Conservation (phyloP, 92 coral and sea anemone genomes). For the Heteractis magnifica region DNA sequence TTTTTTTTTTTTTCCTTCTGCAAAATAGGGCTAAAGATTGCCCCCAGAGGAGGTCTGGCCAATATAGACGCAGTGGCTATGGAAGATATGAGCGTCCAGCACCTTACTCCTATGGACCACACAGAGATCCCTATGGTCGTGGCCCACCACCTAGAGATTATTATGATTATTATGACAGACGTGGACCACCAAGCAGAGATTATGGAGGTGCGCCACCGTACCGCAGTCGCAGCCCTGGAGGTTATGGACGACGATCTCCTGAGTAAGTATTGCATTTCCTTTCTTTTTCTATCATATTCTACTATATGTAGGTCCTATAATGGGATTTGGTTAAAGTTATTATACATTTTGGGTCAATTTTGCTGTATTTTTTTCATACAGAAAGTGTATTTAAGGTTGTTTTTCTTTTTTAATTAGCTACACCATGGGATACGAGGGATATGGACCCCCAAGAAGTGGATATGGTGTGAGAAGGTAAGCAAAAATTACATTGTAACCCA, state of each 20-base stretch:
- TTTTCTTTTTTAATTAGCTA: conserved; percentile 1
- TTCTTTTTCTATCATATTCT: neutral
- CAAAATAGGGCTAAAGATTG: conserved; percentile 91
- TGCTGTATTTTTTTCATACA: too few relatives aligned
- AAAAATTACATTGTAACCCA: neutral
- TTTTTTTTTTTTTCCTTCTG: neutral
- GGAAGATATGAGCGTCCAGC: conserved; percentile 70
- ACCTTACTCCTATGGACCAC: conserved; percentile 58
- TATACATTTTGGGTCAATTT: too few relatives aligned
- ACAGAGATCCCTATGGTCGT: conserved; percentile 70
- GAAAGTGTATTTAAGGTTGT: neutral
- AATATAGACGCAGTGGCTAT: conserved; percentile 45
- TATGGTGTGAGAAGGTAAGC: conserved; percentile 63
- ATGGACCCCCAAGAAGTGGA: conserved; percentile 60
- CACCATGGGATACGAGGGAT: conserved; percentile 69
- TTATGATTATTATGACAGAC: conserved; percentile 60
- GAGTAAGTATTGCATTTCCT: conserved; percentile 11
- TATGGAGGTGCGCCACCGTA: conserved; percentile 43
- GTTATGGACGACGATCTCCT: conserved; percentile 62
- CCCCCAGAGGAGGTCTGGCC: conserved; percentile 71
- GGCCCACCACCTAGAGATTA: conserved; percentile 44
- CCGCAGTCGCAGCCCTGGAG: conserved; percentile 85
- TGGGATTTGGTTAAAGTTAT: too few relatives aligned
- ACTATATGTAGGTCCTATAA: too few relatives aligned
- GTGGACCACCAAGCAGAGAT: conserved; percentile 54